A percentile compares a stretch with the other conserved stretches of the same genome.
Conservation (phyloP, 2,113 vertebrate genomes). For the Boulengeromyrus knoepffleri region DNA sequence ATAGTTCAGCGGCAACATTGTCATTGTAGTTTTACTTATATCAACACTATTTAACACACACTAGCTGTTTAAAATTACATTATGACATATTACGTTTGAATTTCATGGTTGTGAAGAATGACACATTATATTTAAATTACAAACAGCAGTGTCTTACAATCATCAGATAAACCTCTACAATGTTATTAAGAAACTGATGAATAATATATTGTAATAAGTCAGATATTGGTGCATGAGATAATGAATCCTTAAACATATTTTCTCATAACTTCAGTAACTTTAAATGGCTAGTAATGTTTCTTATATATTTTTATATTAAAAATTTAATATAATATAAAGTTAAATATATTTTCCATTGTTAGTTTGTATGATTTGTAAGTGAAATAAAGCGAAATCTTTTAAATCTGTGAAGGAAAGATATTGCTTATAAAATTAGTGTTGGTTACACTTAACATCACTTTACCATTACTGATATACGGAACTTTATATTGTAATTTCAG, state of each 20-base stretch:
- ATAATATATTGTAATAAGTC: neutral
- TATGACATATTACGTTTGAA: neutral
- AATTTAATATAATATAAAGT: neutral
- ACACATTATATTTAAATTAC: neutral
- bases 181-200: neutral
- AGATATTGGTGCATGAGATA: neutral
- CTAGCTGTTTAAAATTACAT: neutral
- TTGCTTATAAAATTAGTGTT: neutral
- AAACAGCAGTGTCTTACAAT: neutral
- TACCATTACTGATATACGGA: neutral
- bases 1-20: neutral
- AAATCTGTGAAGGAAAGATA: neutral
- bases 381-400: neutral
- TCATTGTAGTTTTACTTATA: neutral
- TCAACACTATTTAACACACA: neutral
- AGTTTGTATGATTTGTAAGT: neutral
- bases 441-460: neutral
- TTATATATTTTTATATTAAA: neutral
- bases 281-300: neutral
- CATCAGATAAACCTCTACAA: neutral
- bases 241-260: neutral
- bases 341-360: neutral
- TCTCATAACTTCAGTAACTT: neutral
- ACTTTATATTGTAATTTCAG: neutral
- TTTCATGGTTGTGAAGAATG: neutral